Conservation (phyloP, 2,888 invertebrate species). For the Polyommatus icarus region DNA sequence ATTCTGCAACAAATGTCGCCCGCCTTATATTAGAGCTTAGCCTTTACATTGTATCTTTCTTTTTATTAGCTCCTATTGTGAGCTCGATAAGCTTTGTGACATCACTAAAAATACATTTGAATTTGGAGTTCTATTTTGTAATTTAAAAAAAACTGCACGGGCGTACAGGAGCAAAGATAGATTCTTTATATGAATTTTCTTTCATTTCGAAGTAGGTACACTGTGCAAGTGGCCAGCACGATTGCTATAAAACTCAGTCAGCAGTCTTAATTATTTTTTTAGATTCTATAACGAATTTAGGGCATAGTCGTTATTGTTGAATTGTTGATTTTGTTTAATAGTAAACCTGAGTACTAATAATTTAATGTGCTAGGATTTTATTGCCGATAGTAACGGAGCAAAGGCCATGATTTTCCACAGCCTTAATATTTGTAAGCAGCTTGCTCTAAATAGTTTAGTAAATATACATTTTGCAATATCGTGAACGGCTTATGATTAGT, state of each 20-base stretch:
- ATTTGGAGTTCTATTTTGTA: slow-evolving; percentile 4
- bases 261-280: too few species aligned
- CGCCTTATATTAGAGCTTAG: slow-evolving; percentile 22
- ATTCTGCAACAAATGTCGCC: slow-evolving; percentile 33
- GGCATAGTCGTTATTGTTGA: background rate
- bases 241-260: background rate
- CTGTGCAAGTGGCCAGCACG: background rate
- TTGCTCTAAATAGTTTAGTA: slow-evolving; percentile 18
- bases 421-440: slow-evolving; percentile 1
- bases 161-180: background rate
- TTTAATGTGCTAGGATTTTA: background rate
- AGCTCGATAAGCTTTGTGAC: slow-evolving; percentile 23
- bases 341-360: background rate
- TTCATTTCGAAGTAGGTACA: background rate
- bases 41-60: slow-evolving; percentile 27
- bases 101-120: slow-evolving; percentile 22
- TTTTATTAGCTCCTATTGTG: slow-evolving; percentile 4
- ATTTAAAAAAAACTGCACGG: background rate
- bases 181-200: background rate
- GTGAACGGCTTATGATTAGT: slow-evolving; percentile 15
- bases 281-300: too few species aligned
- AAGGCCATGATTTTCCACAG: background rate
- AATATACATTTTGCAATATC: slow-evolving; percentile 10
- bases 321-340: background rate
- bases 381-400: background rate